Evolutionary conservation across 2,888 invertebrate species (phyloP).

Genomic region (Cryptus viduatorius): DNA sequence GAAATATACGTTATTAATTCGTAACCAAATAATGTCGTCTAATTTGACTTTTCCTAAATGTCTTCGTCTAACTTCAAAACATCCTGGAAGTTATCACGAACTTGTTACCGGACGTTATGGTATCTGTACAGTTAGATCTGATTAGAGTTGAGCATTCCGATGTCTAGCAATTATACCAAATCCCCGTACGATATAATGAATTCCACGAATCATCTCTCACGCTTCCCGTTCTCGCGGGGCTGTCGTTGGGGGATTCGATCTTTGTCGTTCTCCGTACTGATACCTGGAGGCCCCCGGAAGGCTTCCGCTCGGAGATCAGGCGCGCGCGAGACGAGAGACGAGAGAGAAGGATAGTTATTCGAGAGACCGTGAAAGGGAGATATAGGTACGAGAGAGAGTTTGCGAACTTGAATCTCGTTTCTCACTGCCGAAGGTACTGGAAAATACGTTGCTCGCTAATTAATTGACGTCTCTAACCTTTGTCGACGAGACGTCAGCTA

Average conservation of each 20-base stretch:
- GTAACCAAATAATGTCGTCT: too few relatives aligned
- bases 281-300: constrained; percentile 14
- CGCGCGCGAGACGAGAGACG: constrained; percentile 33
- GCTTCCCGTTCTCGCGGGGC: not conserved
- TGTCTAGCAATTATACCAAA: not conserved
- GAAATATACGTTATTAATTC: too few relatives aligned
- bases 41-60: too few relatives aligned
- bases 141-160: not conserved
- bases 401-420: constrained; percentile 68
- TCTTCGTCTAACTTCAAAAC: too few relatives aligned
- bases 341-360: too few relatives aligned
- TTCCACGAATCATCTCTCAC: not conserved
- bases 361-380: constrained; percentile 30
- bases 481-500: constrained; percentile 78
- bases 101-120: too few relatives aligned
- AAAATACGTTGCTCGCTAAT: constrained; percentile 73
- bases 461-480: constrained; percentile 81
- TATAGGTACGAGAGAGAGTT: constrained; percentile 42
- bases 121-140: too few relatives aligned
- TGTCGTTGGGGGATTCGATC: not conserved
- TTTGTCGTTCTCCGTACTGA: not conserved
- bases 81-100: too few relatives aligned
- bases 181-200: not conserved
- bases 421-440: constrained; percentile 62
- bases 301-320: constrained; percentile 43